Percentiles rank a stretch among this genome's conserved stretches.
Conservation (phyloP, 2,888 invertebrate species). For the Cryptocephalus moraei region DNA sequence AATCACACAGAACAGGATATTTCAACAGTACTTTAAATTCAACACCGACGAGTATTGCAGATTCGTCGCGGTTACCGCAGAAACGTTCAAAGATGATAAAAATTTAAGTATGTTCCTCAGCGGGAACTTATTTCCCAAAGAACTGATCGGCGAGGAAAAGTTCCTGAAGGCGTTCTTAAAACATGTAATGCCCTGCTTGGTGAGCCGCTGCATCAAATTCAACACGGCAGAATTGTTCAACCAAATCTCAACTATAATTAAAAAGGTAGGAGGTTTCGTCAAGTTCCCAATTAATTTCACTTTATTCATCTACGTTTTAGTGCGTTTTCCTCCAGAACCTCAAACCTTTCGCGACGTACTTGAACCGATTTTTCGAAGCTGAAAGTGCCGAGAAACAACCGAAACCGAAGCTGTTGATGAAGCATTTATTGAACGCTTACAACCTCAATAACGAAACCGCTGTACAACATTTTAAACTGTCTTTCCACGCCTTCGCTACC, state of each 20-base stretch:
- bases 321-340: constrained; percentile 21
- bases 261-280: constrained; percentile 18
- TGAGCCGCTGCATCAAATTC: constrained; percentile 13
- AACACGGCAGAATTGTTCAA: constrained; percentile 13
- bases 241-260: constrained; percentile 16
- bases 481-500: constrained; percentile 24
- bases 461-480: constrained; percentile 21
- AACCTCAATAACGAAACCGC: constrained; percentile 8
- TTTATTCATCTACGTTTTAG: constrained; percentile 18
- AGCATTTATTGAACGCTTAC: constrained; percentile 14
- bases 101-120: no score
- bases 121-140: no score
- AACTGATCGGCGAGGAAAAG: constrained; percentile 6
- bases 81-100: no score
- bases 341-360: constrained; percentile 15
- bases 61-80: constrained; percentile 13
- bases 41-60: constrained; percentile 21
- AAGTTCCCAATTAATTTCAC: not conserved
- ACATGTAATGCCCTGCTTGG: constrained; percentile 14
- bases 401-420: constrained; percentile 18
- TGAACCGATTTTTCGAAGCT: constrained; percentile 17
- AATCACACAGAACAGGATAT: constrained; percentile 13
- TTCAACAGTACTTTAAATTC: constrained; percentile 26
- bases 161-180: constrained; percentile 10
- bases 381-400: constrained; percentile 9